A percentile compares a stretch with the other conserved stretches of the same genome.
Conservation (phyloP, 2,797 vertebrate species). For the Bothrops alternatus region DNA sequence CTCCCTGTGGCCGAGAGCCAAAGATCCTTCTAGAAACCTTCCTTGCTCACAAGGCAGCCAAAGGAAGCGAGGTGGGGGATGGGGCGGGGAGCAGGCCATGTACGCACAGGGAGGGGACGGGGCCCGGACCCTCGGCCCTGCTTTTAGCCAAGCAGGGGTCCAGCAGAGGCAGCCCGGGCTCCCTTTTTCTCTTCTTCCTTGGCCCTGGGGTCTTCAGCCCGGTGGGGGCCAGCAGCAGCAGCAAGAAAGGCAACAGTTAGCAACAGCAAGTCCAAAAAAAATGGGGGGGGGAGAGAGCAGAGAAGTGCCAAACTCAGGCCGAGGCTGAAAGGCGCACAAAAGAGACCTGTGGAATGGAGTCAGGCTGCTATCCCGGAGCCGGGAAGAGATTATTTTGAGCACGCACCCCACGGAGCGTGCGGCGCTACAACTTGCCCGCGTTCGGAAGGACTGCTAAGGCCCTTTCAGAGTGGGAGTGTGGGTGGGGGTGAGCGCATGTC, state of each 20-base stretch:
- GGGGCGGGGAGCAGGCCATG: not conserved
- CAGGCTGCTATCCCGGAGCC: not conserved
- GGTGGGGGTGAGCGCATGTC: too few relatives aligned
- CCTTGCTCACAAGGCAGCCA: not conserved
- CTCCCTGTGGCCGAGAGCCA: not conserved
- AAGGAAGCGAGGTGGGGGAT: too few relatives aligned
- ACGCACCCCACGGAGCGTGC: not conserved
- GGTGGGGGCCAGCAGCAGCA: not conserved
- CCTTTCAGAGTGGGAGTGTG: too few relatives aligned
- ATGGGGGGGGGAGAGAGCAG: not conserved
- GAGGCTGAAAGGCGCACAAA: not conserved
- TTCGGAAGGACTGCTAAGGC: too few relatives aligned
- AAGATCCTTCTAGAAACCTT: not conserved
- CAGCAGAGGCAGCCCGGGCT: too few relatives aligned
- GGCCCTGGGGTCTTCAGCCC: not conserved
- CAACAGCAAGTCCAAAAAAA: not conserved
- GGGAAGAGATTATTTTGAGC: too few relatives aligned
- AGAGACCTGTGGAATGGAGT: rapidly evolving
- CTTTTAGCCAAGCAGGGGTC: too few relatives aligned
- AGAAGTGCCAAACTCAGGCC: too few relatives aligned
- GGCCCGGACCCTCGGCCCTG: not conserved
- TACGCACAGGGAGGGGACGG: not conserved
- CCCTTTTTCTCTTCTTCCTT: not conserved
- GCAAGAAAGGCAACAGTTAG: not conserved
- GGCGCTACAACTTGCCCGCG: not conserved